phyloP scores from a whole-genome alignment of 2,888 invertebrate species.

The Liodrosophila aerea region DNA sequence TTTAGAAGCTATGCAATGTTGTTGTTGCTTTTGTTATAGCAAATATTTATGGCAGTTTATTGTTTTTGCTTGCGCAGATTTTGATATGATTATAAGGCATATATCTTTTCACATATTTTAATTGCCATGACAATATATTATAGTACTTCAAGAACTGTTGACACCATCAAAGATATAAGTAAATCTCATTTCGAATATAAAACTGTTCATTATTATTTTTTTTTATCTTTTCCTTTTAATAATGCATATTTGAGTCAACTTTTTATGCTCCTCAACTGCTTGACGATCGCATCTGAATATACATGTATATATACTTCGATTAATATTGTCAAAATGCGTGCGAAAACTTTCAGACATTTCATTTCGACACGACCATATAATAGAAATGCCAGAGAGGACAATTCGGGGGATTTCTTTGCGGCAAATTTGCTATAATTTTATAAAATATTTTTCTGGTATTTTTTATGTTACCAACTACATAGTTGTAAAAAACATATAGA shows the following conservation, averaged over 20 bases:
- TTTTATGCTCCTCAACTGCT: no score
- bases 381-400: no score
- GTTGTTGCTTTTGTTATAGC: conserved; percentile 37
- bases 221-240: no score
- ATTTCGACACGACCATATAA: no score
- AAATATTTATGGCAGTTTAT: conserved; percentile 54
- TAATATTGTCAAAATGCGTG: conserved; percentile 2
- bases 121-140: conserved; percentile 32
- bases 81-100: conserved; percentile 42
- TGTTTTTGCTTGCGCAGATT: conserved; percentile 40
- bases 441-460: background rate
- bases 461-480: no score
- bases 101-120: conserved; percentile 38
- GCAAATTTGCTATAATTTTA: no score
- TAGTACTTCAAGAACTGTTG: conserved; percentile 30
- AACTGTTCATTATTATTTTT: no score
- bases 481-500: no score
- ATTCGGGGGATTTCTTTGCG: no score
- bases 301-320: background rate
- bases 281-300: background rate
- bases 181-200: background rate
- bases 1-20: conserved; percentile 32
- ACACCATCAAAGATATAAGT: conserved; percentile 13
- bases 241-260: no score
- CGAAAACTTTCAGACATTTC: background rate